Evolutionary conservation across 2,797 vertebrate genomes (phyloP), one percentile per base, ranked within the genome.

Genomic region (Centropyge bicolor): DNA sequence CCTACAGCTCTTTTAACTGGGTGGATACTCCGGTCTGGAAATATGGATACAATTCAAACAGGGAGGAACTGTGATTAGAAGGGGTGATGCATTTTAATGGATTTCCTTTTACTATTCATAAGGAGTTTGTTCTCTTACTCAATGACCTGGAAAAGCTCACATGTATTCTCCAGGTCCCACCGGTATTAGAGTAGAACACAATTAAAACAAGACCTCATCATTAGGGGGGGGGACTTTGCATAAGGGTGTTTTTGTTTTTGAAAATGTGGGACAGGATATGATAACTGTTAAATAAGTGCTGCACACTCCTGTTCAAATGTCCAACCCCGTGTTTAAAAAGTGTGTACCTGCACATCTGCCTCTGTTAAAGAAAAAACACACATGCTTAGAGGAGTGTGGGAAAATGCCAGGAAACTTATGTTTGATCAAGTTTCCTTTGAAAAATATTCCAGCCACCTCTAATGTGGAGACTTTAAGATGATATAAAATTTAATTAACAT

Each of bases 61-160:
- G 86, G 85, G 88, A 93, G 87, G 87, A 93, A 87, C 87, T 84
- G 76, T 88, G 86, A 92, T 92, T 93, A 93, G 80, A 66, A 89
- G 82, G 86, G 85, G 62, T 86, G 88, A 92, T 87, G 70, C 89
- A 92, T 93, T 92, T 93, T 92, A 93, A 91, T 92, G 70, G 80
- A 81, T 85, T 85, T 90, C 81, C 82, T 88, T 90, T 92, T 80
- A 65, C 87, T 92, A 73, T 91, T 93, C 87, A 91, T 91, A 83
- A 91, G 85, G 84, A 87, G 87, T 92, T 92, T 91, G 83, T 88
- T 92, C 90, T 91, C 83, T 49, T 80, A 76, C 70, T 88, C 43
- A 3, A 74, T 88, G 86, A 88, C 85, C 90, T 87, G 89, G 81
- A 91, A 89, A 91, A 84, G 74, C 89, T 89, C 68, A 69, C 59